Base-by-base conservation (phyloP, 2,113 vertebrate genomes). In the Epinephelus fuscoguttatus region DNA sequence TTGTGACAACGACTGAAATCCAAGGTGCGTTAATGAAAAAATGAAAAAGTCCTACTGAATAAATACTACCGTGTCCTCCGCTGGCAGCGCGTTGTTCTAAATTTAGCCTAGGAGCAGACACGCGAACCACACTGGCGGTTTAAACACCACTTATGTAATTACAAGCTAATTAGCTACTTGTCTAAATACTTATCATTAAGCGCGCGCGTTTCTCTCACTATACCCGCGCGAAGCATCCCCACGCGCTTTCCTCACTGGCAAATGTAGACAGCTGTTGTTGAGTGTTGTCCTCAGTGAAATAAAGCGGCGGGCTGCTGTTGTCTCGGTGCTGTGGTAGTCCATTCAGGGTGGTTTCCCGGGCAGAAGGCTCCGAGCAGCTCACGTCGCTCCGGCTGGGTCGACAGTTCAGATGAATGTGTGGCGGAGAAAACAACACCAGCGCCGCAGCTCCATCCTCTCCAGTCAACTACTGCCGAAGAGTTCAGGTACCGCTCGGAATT, bases 371-470 rank as follows among this genome's bases (percentile, higher is more conserved):
- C 57, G 82, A 69, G 53, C 47, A 61, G 88, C 83, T 84, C 57
- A 14, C 82, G 91, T 80, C 77, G 86, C 37, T 53, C 9, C 78
- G 84, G 69, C 81, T 9, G 68, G 52, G 61, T 25, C 80, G 91
- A 78, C 80, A 71, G 67, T 42, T 79, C 2, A 56, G 56, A n/a
- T 77, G 75, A 84, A 81, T 84, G 81, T 79, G 86, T 37, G 85
- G 68, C 59, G 81, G 53, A 87, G 91, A 91, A 90, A 92, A 89
- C 81, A 90, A 93, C 83, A 89, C 23, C 78, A 87, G 76, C 92
- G 89, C 21, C 90, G 85, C 92, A 88, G 79, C 82, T 84, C 80
- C 91, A 82, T 90, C 90, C 89, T 85, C 71, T 30, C 27, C 85
- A 83, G 80, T 77, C 78, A 90, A 91, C 84, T 82, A 77, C 84